A percentile compares a stretch with the other conserved stretches of the same genome.
Conservation (phyloP, 92 coral and sea anemone species). For the Epizoanthus stellaris region DNA sequence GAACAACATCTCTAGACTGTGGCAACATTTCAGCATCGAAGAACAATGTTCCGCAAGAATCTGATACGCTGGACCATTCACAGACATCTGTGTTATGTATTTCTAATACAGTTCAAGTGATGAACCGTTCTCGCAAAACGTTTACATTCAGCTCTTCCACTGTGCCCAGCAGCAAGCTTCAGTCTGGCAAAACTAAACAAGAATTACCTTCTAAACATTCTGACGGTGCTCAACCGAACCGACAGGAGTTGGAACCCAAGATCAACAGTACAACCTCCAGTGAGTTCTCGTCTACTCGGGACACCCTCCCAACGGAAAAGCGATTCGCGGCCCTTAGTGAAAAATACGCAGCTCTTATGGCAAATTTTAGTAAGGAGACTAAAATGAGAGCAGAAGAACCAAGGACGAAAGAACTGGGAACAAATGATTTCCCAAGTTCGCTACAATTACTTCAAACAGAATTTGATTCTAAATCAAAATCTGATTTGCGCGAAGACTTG, state of each 20-base stretch:
- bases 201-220: neutral
- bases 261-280: too few species aligned
- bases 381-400: neutral
- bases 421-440: neutral
- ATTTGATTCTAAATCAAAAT: too few species aligned
- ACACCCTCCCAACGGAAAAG: slow-evolving; percentile 18
- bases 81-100: neutral
- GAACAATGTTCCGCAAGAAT: neutral
- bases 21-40: neutral
- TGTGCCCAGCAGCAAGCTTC: neutral
- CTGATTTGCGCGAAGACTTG: neutral
- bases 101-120: slow-evolving; percentile 26
- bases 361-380: slow-evolving; percentile 28
- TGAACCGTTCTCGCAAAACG: slow-evolving; percentile 7
- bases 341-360: slow-evolving; percentile 38
- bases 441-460: slow-evolving; percentile 1
- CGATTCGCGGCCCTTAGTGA: slow-evolving; percentile 35
- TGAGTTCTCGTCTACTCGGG: neutral
- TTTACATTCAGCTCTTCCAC: neutral
- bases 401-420: slow-evolving; percentile 1
- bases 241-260: neutral
- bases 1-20: neutral
- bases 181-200: neutral
- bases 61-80: neutral
- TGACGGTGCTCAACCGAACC: neutral